These are phyloP conservation scores for Watsonalla cultraria DNA, from an alignment of 2,888 invertebrate genomes.

Conservation along the genomic window DNA sequence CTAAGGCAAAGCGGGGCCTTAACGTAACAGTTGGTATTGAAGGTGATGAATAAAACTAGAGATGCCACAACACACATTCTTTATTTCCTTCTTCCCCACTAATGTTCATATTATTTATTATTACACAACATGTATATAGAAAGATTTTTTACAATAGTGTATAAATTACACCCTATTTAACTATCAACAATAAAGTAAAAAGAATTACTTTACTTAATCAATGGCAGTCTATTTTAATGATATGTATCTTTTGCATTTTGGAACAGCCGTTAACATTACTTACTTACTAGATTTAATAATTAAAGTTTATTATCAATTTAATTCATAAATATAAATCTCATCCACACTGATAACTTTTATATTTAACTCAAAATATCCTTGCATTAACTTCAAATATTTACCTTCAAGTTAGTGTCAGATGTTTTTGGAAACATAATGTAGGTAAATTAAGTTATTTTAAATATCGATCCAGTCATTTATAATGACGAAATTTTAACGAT, in stretches of 20 bases:
- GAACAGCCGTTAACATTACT: constrained; percentile 67
- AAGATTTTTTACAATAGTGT: constrained; percentile 79
- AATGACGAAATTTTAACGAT: constrained; percentile 7
- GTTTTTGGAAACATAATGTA: too few species aligned
- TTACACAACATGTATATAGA: constrained; percentile 79
- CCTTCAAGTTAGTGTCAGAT: too few species aligned
- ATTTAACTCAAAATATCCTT: too few species aligned
- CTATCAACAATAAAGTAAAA: constrained; percentile 76
- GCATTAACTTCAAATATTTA: too few species aligned
- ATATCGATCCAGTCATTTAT: not conserved
- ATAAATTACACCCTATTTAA: constrained; percentile 66
- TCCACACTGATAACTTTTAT: not conserved
- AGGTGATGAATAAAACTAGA: constrained; percentile 18
- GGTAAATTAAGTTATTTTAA: too few species aligned
- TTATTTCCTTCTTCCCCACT: constrained; percentile 60
- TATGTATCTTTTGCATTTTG: constrained; percentile 77
- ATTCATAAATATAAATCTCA: too few species aligned
- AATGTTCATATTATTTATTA: constrained; percentile 65
- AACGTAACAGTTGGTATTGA: not conserved
- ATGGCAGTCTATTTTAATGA: constrained; percentile 78
- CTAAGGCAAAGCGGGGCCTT: too few species aligned
- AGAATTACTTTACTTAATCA: constrained; percentile 68
- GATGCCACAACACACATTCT: constrained; percentile 70
- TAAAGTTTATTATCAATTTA: constrained; percentile 7
- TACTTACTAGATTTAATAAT: constrained; percentile 15